Conservation (phyloP, 2,797 vertebrate genomes). For the Premnoplex brunnescens region DNA sequence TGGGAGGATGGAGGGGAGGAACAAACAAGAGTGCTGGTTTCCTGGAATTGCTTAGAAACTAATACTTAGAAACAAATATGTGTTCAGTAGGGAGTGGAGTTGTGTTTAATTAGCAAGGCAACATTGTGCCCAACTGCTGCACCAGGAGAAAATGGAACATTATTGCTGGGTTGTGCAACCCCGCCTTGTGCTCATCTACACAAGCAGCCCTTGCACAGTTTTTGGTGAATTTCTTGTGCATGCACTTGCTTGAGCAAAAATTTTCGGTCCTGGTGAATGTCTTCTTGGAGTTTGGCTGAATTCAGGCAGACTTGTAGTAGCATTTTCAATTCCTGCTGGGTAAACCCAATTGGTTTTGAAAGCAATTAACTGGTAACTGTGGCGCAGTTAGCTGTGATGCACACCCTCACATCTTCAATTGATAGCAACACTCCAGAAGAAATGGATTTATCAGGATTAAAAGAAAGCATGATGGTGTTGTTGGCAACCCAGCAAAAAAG, state of each 20-base stretch:
- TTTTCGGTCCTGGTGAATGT: not conserved
- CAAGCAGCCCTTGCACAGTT: not conserved
- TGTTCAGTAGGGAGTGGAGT: not conserved
- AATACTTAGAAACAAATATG: not conserved
- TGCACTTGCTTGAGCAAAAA: not conserved
- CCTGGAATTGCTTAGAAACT: slow-evolving; percentile 13
- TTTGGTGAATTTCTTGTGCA: not conserved
- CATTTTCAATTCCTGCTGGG: not conserved
- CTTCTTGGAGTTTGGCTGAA: not conserved
- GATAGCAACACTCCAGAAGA: not conserved
- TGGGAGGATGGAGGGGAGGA: not conserved
- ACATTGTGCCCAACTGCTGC: not conserved
- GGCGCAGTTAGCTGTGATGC: not conserved
- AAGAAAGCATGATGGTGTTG: not conserved
- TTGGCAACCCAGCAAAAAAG: not conserved
- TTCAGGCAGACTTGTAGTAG: not conserved
- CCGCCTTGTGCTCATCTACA: not conserved
- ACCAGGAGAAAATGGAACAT: not conserved
- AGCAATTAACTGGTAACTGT: not conserved
- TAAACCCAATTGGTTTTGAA: not conserved
- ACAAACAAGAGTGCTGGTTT: not conserved
- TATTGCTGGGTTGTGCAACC: not conserved
- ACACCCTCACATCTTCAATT: not conserved
- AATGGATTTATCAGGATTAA: not conserved
- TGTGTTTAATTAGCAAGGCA: slow-evolving; percentile 4